Evolutionary conservation across 2,797 vertebrate genomes (phyloP).

Genomic region (Halcyon badia): DNA sequence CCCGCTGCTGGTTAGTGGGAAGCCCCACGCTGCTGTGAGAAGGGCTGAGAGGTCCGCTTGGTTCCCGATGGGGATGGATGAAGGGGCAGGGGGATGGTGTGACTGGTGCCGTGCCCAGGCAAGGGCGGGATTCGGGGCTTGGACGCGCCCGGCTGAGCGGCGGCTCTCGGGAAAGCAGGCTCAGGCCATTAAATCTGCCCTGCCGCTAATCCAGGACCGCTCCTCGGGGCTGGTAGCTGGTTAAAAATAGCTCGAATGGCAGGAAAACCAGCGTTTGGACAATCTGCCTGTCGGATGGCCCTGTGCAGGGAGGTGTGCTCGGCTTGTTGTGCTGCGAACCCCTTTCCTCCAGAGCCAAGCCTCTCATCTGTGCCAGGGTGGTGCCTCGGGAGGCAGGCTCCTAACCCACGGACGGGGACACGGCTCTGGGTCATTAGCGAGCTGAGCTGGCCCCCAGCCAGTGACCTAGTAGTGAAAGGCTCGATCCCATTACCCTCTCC

Average conservation of each 20-base stretch:
- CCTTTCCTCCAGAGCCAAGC: neutral
- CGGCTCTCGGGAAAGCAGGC: neutral
- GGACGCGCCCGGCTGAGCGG: neutral
- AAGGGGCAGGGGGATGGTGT: neutral
- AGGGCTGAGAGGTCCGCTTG: fast-evolving
- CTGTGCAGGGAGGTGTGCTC: fast-evolving
- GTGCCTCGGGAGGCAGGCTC: neutral
- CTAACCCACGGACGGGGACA: neutral
- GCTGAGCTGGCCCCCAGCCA: slow-evolving; percentile 19
- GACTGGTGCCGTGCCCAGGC: neutral
- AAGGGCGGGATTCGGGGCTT: neutral
- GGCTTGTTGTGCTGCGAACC: neutral
- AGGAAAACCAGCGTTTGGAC: neutral
- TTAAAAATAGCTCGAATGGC: slow-evolving; percentile 52
- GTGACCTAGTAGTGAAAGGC: slow-evolving; percentile 71
- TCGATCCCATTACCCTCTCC: slow-evolving; percentile 62
- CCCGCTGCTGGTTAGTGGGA: neutral
- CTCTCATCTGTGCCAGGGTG: fast-evolving
- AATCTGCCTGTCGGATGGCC: neutral
- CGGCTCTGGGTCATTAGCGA: slow-evolving; percentile 14
- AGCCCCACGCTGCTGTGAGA: fast-evolving
- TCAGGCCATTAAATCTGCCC: slow-evolving; percentile 38
- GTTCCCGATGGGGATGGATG: neutral
- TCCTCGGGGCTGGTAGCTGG: slow-evolving; percentile 12
- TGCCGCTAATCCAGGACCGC: neutral